phyloP scores from a whole-genome alignment of 2,888 invertebrate species.

The Lycaena phlaeas region DNA sequence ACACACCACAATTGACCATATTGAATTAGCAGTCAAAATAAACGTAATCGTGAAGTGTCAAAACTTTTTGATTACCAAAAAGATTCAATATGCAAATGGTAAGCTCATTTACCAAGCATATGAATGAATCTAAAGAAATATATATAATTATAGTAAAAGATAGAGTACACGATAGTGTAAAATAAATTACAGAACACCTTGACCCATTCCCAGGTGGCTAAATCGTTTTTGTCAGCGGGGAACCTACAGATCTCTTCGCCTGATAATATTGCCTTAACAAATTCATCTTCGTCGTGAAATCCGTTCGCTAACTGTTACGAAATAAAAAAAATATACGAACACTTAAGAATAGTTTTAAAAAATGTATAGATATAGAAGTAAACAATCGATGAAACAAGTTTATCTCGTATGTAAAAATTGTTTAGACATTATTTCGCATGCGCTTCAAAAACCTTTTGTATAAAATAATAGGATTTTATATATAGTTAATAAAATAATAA shows the following conservation, averaged over 20 bases:
- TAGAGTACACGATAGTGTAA: too few relatives aligned
- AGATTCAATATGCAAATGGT: neutral
- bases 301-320: slow-evolving; percentile 59
- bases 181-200: slow-evolving; percentile 72
- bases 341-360: too few relatives aligned
- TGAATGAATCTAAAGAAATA: neutral
- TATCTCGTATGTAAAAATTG: too few relatives aligned
- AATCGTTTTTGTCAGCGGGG: slow-evolving; percentile 73
- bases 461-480: too few relatives aligned
- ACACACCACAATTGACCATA: neutral
- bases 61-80: neutral
- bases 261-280: slow-evolving; percentile 74
- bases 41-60: neutral
- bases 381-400: too few relatives aligned
- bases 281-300: slow-evolving; percentile 75
- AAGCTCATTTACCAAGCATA: neutral
- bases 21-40: neutral
- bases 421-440: too few relatives aligned
- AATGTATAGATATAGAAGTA: too few relatives aligned
- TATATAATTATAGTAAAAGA: too few relatives aligned
- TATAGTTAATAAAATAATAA: too few relatives aligned
- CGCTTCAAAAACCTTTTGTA: too few relatives aligned
- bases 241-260: slow-evolving; percentile 77
- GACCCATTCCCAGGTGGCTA: slow-evolving; percentile 78
- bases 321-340: neutral